Evolutionary conservation across 2,888 invertebrate species (phyloP), one percentile per base, ranked within the genome.

Genomic region (Drosophila birchii): DNA sequence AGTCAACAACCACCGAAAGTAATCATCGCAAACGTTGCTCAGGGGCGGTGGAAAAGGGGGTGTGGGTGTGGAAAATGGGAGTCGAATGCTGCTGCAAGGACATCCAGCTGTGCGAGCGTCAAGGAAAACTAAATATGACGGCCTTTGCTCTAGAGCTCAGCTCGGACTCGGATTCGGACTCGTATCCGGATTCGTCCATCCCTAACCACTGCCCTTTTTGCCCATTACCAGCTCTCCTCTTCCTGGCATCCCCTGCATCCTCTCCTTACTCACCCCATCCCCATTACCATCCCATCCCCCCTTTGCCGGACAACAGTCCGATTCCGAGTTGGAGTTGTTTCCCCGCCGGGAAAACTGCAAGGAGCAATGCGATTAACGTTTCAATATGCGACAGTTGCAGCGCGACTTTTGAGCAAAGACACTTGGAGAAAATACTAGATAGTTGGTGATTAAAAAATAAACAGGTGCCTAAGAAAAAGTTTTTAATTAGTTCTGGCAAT

Each of bases 381-480:
- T 80, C 85, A 84, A 84, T 84, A 81, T 86, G 83, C 85, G 83
- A 84, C 87, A 86, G 84, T 86, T 86, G 82, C 78, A 77, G 72
- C 86, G 75, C 86, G 86, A 76, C 71, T 49, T 64, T 49, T 61
- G 26, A 64, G 47, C 41, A 4, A 12, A 16, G 1, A 20, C 63
- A 64, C 41, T 64, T 72, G 49, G 44, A 67, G 69, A 53, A 56
- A 34, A 34, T 5, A 34, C 11, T 34, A 3, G 12, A 3, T 12
- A 34, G 4, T 12, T 34, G 12, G 1, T 34, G 0, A 3, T 34
- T 12, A 12, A 34, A 4, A 34, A 34, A 34, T n/a, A n/a, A n/a
- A n/a, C n/a, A 1, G 26, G 26, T 26, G 26, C 26, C 26, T 26
- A 5, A 26, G 26, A 26, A 26, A 4, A 26, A 26, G 26, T 26